phyloP scores from a whole-genome alignment of 1,140 invertebrate genomes.

The Bombus haemorrhoidalis region DNA sequence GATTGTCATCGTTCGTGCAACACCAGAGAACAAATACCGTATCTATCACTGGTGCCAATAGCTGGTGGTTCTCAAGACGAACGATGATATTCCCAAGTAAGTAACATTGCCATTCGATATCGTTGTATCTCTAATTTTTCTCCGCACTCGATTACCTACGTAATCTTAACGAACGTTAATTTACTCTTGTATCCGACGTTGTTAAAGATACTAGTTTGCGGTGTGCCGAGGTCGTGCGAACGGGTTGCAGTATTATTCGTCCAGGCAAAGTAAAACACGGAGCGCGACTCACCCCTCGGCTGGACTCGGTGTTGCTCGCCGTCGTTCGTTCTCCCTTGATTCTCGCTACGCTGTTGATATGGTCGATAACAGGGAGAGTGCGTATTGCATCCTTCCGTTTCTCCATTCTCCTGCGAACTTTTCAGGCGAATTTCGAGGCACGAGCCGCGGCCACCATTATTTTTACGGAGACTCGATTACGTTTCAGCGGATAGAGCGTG shows the following conservation, averaged over 20 bases:
- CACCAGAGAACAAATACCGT: not conserved
- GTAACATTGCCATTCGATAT: too few species aligned
- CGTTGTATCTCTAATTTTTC: not conserved
- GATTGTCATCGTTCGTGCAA: not conserved
- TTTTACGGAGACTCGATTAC: not conserved
- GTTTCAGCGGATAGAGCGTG: not conserved
- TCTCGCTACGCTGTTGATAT: conserved; percentile 58
- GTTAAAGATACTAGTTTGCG: not conserved
- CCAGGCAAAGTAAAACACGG: conserved; percentile 50
- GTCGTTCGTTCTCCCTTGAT: conserved; percentile 56
- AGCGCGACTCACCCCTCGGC: conserved; percentile 39
- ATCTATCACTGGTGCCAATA: not conserved
- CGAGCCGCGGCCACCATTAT: not conserved
- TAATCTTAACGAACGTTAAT: not conserved
- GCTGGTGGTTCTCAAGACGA: not conserved
- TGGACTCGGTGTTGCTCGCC: conserved; percentile 54
- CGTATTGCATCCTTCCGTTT: conserved; percentile 66
- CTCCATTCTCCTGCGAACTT: conserved; percentile 27
- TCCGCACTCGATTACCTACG: too few species aligned
- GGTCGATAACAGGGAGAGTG: conserved; percentile 78
- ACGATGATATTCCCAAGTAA: too few species aligned
- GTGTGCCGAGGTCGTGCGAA: too few species aligned
- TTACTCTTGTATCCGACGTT: not conserved
- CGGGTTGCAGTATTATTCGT: conserved; percentile 30
- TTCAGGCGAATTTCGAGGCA: not conserved